Evolutionary conservation across 2,113 vertebrate genomes (phyloP), one percentile per base, ranked within the genome.

Genomic region (Cathartes aura): DNA sequence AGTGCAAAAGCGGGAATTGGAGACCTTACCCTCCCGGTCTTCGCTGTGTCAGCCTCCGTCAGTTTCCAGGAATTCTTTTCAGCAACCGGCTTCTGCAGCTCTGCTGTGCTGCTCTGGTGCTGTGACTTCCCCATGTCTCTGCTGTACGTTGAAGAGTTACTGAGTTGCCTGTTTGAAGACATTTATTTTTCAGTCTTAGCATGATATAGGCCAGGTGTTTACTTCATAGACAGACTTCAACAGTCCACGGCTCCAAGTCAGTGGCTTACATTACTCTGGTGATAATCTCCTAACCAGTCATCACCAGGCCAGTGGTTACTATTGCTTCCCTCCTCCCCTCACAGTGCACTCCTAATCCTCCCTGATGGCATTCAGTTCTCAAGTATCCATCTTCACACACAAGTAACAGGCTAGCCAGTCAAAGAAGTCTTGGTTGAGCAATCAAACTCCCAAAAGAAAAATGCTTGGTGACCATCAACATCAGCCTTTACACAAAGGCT

Each of bases 31-130:
- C 97, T 97, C 42, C 99, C 99, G 0, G 99, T 99, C 95, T 99
- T 98, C 0, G 99, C 99, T 71, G 99, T 99, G 97, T 99, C 99
- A 0, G 99, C 99, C 93, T 99, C 99, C 0, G 96, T 98, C 68
- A 99, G 96, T 86, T 99, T 99, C 97, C 99, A 99, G 26, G 96
- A 94, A 7, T 98, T 98, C 30, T 98, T 89, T 27, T 96, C 92
- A 45, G 89, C 58, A 6, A 59, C 74, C 0, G 96, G 90, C 27
- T 97, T 98, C 93, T 97, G 98, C 42, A 97, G 81, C 43, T 98
- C 98, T 1, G 96, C 58, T 2, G 94, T 93, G 97, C 98, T 98
- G 91, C 55, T 81, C n/a, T 96, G 98, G 2, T 92, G 96, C 19
- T 87, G 62, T 3, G 96, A 74, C 73, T 89, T 98, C 87, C 87